Base-by-base conservation (phyloP, 2,888 invertebrate species). In the Malacosoma neustria region DNA sequence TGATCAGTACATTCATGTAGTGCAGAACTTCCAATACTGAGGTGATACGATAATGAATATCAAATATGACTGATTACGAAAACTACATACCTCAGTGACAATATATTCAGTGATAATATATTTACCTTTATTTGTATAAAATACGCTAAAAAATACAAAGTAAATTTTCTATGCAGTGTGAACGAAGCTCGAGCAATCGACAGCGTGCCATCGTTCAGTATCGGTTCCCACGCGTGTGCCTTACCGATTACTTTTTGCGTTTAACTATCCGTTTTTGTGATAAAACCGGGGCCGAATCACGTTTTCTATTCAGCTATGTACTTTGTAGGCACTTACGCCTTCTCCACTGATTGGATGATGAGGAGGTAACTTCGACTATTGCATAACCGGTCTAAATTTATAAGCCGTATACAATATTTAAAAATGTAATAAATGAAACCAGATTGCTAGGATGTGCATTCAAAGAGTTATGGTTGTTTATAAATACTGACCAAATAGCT, bases 221-320 rank as follows among this genome's bases (percentile, higher is more conserved):
- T 51, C 45, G 55, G 70, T 82, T 85, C 82, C 82, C 82, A 84
- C 82, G 81, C 80, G 80, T 82, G 84, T 84, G 79, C 72, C 54
- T 73, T 84, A 84, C 84, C 72, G 77, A 64, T 61, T 55, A 63
- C 61, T 81, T 81, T 77, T 81, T 81, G 71, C 65, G 62, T 56
- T 51, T 51, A 61, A 63, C 57, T 59, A 60, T 67, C 65, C 58
- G 62, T 71, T 77, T 80, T 74, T 71, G 54, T 57, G 57, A 70
- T 79, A 76, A 79, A 82, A 76, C 61, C 45, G 51, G 54, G 69
- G 67, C 68, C 59, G 63, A 66, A 75, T 84, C 84, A 85, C 84
- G 84, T 79, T 84, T 77, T 71, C 71, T 59, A 72, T 77, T 80
- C 61, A 73, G 51, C 46, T 54, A 56, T 57, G 52, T 55, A 57